Conservation (phyloP, 2,113 vertebrate species). For the Proterorhinus semilunaris region DNA sequence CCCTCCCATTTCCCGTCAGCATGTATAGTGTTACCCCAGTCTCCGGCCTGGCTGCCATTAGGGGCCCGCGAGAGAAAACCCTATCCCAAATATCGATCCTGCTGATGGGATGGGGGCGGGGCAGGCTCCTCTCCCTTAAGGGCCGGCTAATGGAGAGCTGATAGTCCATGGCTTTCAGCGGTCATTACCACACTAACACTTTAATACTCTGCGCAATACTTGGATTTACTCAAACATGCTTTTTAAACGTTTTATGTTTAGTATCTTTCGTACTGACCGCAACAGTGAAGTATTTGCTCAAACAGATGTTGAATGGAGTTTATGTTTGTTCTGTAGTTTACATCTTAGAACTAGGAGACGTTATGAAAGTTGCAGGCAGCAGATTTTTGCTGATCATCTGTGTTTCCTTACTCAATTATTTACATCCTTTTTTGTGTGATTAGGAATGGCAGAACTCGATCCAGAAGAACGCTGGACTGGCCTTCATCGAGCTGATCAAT, state of each 20-base stretch:
- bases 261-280: too few species aligned
- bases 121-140: conserved; percentile 82
- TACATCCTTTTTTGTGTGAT: conserved; percentile 50
- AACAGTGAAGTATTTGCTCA: too few species aligned
- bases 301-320: too few species aligned
- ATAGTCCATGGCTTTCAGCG: conserved; percentile 60
- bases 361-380: too few species aligned
- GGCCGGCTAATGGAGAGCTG: conserved; percentile 67
- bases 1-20: conserved; percentile 76
- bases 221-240: background rate
- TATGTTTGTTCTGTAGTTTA: too few species aligned
- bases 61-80: conserved; percentile 92
- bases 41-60: conserved; percentile 94
- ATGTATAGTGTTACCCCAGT: conserved; percentile 91
- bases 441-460: conserved; percentile 99
- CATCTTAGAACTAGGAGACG: too few species aligned
- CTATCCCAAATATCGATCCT: conserved; percentile 95
- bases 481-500: conserved; percentile 99
- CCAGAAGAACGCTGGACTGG: conserved; percentile 98
- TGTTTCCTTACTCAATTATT: background rate
- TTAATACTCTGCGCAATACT: conserved; percentile 32
- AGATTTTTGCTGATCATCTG: too few species aligned
- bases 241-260: background rate
- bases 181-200: conserved; percentile 37
- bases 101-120: conserved; percentile 84